phyloP scores from a whole-genome alignment of 2,797 vertebrate species.

The Hoplostethus mediterraneus region DNA sequence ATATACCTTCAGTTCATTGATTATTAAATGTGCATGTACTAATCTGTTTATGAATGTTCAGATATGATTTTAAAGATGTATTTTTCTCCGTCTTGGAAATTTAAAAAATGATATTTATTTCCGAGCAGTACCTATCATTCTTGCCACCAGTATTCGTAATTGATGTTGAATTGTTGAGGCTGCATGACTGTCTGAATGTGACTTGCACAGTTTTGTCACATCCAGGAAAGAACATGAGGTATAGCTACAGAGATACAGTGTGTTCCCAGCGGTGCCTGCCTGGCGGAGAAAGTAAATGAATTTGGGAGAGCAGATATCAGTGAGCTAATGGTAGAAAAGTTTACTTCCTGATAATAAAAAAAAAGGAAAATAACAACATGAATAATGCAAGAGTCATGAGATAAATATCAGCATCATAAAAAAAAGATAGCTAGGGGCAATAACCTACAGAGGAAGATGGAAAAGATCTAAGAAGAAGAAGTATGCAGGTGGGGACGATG shows the following conservation, averaged over 20 bases:
- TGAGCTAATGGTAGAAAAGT: too few species aligned
- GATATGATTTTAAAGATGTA: background rate
- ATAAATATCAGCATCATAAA: conserved; percentile 1
- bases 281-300: too few species aligned
- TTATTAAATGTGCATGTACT: too few species aligned
- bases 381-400: conserved; percentile 8
- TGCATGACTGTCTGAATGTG: too few species aligned
- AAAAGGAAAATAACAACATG: conserved; percentile 5
- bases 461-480: conserved; percentile 2
- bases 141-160: background rate
- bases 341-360: background rate
- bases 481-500: background rate
- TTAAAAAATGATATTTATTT: background rate
- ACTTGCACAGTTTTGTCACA: too few species aligned
- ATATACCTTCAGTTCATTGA: too few species aligned
- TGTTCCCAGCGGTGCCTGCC: too few species aligned
- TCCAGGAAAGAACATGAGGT: too few species aligned
- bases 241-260: too few species aligned
- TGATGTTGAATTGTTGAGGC: too few species aligned
- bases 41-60: too few species aligned
- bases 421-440: background rate
- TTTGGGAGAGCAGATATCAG: too few species aligned
- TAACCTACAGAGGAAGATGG: background rate
- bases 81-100: background rate
- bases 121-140: background rate